phyloP scores from a whole-genome alignment of 2,113 vertebrate genomes.

The Chloropsis cyanopogon region DNA sequence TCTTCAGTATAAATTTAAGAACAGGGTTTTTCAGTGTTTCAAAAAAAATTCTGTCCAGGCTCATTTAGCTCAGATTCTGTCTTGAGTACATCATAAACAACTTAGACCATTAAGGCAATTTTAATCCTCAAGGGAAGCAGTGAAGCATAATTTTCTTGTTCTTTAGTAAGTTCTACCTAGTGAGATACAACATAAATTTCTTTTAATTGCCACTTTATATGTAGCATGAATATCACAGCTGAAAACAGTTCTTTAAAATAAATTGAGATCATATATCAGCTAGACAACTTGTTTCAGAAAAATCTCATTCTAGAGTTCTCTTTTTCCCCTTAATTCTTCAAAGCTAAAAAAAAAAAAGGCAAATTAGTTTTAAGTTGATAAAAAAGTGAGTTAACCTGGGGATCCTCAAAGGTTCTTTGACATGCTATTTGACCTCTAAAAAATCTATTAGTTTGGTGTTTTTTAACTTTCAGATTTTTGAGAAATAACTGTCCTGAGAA shows the following conservation, averaged over 20 bases:
- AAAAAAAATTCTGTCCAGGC: not conserved
- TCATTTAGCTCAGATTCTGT: not conserved
- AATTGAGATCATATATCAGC: not conserved
- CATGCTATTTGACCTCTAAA: not conserved
- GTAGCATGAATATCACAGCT: not conserved
- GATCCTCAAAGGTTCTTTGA: not conserved
- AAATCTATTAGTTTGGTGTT: not conserved
- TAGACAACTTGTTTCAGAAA: not conserved
- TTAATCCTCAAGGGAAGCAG: not conserved
- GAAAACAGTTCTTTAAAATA: constrained; percentile 1
- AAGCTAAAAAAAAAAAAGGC: not conserved
- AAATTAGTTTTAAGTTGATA: not conserved
- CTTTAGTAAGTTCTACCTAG: not conserved
- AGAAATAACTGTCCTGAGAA: not conserved
- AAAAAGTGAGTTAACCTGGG: not conserved
- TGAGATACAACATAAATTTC: constrained; percentile 11
- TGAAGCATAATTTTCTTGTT: not conserved
- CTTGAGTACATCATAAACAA: not conserved
- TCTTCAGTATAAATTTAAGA: not conserved
- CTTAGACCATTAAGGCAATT: not conserved
- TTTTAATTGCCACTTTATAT: constrained; percentile 28
- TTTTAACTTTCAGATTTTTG: not conserved
- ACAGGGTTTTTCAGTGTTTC: not conserved
- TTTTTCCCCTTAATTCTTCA: not conserved
- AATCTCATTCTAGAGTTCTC: not conserved